Evolutionary conservation across 1,140 invertebrate genomes (phyloP), one percentile per base, ranked within the genome.

Genomic region (Pogonomyrmex barbatus): DNA sequence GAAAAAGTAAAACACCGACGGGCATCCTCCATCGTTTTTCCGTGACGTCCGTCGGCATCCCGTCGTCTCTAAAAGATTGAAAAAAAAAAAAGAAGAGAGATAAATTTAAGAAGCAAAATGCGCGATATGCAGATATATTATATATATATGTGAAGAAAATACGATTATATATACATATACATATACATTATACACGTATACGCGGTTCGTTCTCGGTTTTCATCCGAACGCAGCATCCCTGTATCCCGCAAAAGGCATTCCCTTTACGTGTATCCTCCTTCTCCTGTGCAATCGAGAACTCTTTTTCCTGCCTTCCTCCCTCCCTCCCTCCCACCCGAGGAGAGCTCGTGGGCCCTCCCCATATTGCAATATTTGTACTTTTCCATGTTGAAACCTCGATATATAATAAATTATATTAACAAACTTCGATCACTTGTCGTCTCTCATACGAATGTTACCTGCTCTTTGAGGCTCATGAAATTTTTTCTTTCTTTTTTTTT

Each of bases 401-500:
- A 95, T 95, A 95, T 94, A 95, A 95, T 95, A 95, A 95, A 95
- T 95, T 95, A 95, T 95, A 95, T 95, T 95, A 95, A 95, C 92
- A 95, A 95, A 95, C 93, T 95, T 94, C 93, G 91, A 94, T 78
- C 50, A 56, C 24, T n/a, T 68, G 56, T 87, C 47, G 30, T 70
- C 50, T 77, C 42, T 87, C 77, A 33, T 54, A 83, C n/a, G 17
- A 71, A 85, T 10, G 39, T 56, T 67, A 52, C 62, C 63, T 67
- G n/a, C 60, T 81, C 47, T 54, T 81, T 60, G 17, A 33, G 33
- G 14, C 36, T 67, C 12, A 68, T 45, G 39, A 36, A n/a, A 30
- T 62, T 84, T 62, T 68, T 30, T 52, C 24, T 67, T 33, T 56
- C 8, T 24, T 58, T 9, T 68, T 68, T 54, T 39, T 17, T 9